A percentile compares a stretch with the other conserved stretches of the same genome.
Conservation (phyloP, 1,140 invertebrate genomes). For the Conus ventricosus region DNA sequence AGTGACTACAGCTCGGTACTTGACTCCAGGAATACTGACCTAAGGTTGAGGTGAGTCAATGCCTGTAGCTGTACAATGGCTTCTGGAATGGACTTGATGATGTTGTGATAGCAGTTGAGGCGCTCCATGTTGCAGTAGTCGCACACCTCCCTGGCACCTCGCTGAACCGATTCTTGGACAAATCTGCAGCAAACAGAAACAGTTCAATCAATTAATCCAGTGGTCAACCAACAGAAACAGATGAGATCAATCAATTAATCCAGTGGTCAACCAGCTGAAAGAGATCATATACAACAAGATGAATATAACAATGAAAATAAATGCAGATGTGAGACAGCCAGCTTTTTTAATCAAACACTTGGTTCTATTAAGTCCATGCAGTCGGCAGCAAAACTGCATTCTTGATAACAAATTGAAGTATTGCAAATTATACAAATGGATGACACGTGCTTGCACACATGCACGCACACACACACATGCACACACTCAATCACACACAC, state of each 20-base stretch:
- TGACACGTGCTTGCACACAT: not conserved
- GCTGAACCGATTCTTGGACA: constrained; percentile 93
- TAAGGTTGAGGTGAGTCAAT: constrained; percentile 90
- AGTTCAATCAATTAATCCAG: not conserved
- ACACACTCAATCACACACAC: not conserved
- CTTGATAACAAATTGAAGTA: not conserved
- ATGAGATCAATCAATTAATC: not conserved
- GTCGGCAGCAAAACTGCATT: not conserved
- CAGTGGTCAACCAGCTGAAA: not conserved
- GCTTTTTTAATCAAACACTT: too few species aligned
- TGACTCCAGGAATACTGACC: constrained; percentile 75
- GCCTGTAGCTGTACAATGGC: constrained; percentile 87
- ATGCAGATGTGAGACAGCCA: too few species aligned
- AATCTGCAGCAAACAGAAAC: constrained; percentile 81
- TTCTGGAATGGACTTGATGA: constrained; percentile 89
- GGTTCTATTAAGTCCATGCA: too few species aligned
- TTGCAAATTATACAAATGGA: not conserved
- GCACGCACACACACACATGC: not conserved
- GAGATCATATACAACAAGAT: too few species aligned
- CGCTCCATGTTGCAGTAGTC: constrained; percentile 90
- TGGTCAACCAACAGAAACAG: not conserved
- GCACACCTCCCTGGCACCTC: constrained; percentile 91
- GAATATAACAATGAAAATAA: too few species aligned
- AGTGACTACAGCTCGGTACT: too few species aligned
- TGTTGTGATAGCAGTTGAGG: constrained; percentile 92